These are phyloP conservation scores for Ptychochromis oligacanthus DNA, from an alignment of 2,113 vertebrate genomes.

Conservation along the genomic window DNA sequence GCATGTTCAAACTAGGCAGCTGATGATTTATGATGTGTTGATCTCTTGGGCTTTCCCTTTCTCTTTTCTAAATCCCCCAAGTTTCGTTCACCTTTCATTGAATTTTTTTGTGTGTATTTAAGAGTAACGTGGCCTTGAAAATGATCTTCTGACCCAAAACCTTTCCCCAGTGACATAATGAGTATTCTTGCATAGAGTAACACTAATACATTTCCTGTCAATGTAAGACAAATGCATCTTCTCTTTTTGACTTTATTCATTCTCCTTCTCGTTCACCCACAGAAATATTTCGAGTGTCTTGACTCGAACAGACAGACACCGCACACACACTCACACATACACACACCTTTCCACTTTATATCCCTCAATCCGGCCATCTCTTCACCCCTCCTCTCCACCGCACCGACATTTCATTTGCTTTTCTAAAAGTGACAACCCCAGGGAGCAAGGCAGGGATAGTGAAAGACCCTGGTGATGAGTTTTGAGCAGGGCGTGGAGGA, in stretches of 20 bases:
- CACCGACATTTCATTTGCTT: constrained; percentile 80
- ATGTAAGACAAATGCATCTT: constrained; percentile 29
- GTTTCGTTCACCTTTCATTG: background rate
- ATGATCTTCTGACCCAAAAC: background rate
- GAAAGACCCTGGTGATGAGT: constrained; percentile 78
- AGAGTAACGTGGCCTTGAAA: background rate
- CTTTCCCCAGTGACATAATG: background rate
- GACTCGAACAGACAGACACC: constrained; percentile 52
- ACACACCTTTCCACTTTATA: constrained; percentile 60
- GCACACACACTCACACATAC: constrained; percentile 24
- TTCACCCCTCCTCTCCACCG: constrained; percentile 58
- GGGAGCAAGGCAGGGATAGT: constrained; percentile 63
- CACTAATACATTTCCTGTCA: background rate
- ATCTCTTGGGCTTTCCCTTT: constrained; percentile 18
- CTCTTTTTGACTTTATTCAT: constrained; percentile 16
- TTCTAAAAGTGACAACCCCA: constrained; percentile 79
- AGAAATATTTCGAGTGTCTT: constrained; percentile 37
- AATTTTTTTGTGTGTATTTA: background rate
- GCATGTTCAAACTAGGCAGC: constrained; percentile 28
- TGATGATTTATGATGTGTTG: constrained; percentile 56
- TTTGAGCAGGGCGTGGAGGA: constrained; percentile 79
- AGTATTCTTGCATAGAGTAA: background rate
- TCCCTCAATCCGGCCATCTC: constrained; percentile 62
- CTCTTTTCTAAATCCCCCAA: background rate
- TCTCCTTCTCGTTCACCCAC: background rate